A percentile compares a stretch with the other conserved stretches of the same genome.
Conservation (phyloP, 2,113 vertebrate species). For the Climacteris rufus region DNA sequence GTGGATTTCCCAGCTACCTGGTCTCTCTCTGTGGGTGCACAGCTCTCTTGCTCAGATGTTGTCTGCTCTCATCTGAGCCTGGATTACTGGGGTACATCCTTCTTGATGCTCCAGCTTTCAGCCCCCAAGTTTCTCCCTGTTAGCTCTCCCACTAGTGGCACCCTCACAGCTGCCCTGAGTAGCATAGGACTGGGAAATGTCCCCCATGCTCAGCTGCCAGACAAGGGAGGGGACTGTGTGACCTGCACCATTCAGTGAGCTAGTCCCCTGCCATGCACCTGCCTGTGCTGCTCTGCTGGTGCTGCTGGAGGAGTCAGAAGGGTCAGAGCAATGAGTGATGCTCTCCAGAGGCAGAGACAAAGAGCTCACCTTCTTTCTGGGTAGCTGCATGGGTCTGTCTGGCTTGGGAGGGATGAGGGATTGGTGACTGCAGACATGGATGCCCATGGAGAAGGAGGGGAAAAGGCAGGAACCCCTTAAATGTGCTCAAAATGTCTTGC, state of each 20-base stretch:
- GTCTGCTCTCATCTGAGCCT: not conserved
- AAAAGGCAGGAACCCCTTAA: not conserved
- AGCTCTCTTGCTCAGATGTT: not conserved
- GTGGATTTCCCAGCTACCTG: not conserved
- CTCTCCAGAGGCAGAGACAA: not conserved
- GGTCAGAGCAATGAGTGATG: not conserved
- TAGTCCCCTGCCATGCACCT: not conserved
- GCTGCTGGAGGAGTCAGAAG: not conserved
- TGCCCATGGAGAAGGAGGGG: not conserved
- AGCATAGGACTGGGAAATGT: not conserved
- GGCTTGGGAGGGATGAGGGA: not conserved
- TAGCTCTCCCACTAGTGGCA: not conserved
- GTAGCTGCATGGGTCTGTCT: accelerated
- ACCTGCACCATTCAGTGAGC: too few relatives aligned
- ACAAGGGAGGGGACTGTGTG: not conserved
- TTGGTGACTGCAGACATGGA: not conserved
- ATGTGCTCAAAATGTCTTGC: not conserved
- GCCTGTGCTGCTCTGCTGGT: not conserved
- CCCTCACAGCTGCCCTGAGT: not conserved
- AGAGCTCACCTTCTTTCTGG: not conserved
- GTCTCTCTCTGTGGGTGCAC: accelerated
- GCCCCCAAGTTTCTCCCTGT: not conserved
- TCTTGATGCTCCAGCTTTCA: not conserved
- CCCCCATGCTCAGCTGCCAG: not conserved
- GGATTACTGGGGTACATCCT: not conserved